phyloP scores from a whole-genome alignment of 2,797 vertebrate genomes.

The Sebastes goodei region DNA sequence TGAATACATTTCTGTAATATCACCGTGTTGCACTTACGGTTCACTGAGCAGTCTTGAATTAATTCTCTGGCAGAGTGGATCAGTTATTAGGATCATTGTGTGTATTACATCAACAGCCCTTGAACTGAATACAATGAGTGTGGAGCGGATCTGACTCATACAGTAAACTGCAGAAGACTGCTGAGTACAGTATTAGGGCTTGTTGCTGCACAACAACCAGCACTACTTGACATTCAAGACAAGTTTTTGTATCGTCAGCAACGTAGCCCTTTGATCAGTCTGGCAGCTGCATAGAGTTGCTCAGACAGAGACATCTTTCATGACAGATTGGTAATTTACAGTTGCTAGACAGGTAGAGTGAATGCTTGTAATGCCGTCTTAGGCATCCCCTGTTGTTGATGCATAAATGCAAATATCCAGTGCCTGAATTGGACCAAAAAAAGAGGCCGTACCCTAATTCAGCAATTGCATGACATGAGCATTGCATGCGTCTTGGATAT shows the following conservation, averaged over 20 bases:
- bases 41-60: neutral
- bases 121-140: neutral
- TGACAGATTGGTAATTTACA: slow-evolving; percentile 4
- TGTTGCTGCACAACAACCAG: neutral
- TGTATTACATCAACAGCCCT: neutral
- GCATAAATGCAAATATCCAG: slow-evolving; percentile 1
- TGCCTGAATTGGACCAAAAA: too few species aligned
- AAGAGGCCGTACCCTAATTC: neutral
- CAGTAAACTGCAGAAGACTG: neutral
- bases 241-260: slow-evolving; percentile 25
- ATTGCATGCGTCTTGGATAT: too few species aligned
- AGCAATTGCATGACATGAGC: too few species aligned
- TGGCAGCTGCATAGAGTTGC: slow-evolving; percentile 10
- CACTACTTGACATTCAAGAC: slow-evolving; percentile 41
- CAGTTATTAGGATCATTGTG: slow-evolving; percentile 1
- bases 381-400: neutral
- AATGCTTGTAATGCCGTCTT: neutral
- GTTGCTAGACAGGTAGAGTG: slow-evolving; percentile 24
- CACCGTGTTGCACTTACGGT: neutral
- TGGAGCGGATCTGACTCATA: slow-evolving; percentile 6
- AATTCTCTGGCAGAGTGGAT: slow-evolving; percentile 7
- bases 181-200: slow-evolving; percentile 20
- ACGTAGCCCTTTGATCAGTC: slow-evolving; percentile 34
- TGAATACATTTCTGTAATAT: neutral
- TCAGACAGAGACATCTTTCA: slow-evolving; percentile 17